These are phyloP conservation scores for Emydocephalus ijimae DNA, from an alignment of 2,113 vertebrate genomes.

Conservation along the genomic window DNA sequence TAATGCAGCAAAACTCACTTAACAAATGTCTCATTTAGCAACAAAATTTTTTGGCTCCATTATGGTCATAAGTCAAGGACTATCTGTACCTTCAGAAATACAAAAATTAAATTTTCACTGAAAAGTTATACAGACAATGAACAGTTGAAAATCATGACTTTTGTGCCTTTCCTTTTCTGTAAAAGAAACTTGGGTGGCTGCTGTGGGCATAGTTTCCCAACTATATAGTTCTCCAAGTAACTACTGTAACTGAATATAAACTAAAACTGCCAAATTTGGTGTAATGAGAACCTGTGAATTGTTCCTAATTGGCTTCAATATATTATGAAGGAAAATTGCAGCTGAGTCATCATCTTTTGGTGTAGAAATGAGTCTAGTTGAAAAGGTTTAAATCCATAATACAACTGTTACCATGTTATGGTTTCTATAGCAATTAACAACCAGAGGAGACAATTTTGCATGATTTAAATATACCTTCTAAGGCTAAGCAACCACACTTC, in stretches of 20 bases:
- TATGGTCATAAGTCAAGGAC: not conserved
- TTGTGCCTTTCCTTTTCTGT: not conserved
- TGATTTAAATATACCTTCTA: not conserved
- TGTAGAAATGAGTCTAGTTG: conserved; percentile 6
- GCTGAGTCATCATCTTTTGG: conserved; percentile 26
- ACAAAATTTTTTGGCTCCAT: not conserved
- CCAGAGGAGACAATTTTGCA: conserved; percentile 28
- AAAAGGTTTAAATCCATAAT: conserved; percentile 29
- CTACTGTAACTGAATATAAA: not conserved
- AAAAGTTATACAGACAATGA: not conserved
- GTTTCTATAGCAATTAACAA: conserved; percentile 47
- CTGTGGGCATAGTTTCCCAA: not conserved
- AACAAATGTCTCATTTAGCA: not conserved
- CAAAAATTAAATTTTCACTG: not conserved
- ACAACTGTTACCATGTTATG: conserved; percentile 11
- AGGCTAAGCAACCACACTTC: not conserved
- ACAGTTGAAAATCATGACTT: not conserved
- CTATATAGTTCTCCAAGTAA: not conserved
- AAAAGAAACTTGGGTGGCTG: not conserved
- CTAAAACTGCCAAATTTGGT: conserved; percentile 1
- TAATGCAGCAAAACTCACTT: not conserved
- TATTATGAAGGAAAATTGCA: conserved; percentile 1
- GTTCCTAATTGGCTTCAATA: conserved; percentile 15
- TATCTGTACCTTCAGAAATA: not conserved
- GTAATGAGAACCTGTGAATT: not conserved